These are phyloP conservation scores for Neocrepidodera transversa DNA, from an alignment of 2,888 invertebrate species.

Conservation along the genomic window DNA sequence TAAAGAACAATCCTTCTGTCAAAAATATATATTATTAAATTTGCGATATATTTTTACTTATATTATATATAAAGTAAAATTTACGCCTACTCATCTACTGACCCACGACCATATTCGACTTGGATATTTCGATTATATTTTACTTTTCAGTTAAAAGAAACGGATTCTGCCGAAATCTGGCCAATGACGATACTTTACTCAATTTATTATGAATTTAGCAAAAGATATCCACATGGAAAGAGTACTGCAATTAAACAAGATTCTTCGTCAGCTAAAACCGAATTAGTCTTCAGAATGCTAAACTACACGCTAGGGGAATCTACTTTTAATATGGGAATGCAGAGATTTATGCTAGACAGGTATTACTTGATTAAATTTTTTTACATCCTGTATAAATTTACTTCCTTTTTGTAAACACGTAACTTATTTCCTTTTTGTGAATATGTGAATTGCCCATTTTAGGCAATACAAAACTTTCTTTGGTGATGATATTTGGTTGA, in stretches of 20 bases:
- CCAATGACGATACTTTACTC: conserved; percentile 81
- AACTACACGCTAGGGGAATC: conserved; percentile 81
- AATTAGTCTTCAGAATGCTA: conserved; percentile 87
- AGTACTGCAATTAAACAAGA: conserved; percentile 79
- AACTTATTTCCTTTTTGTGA: no score
- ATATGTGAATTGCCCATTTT: no score
- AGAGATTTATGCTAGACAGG: conserved; percentile 72
- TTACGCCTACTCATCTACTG: no score
- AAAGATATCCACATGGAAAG: conserved; percentile 78
- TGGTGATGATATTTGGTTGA: conserved; percentile 81
- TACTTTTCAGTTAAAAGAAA: conserved; percentile 70
- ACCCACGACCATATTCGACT: no score
- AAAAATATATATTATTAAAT: no score
- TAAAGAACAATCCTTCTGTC: no score
- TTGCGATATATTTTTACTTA: no score
- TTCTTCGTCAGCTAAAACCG: conserved; percentile 77
- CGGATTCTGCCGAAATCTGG: conserved; percentile 80
- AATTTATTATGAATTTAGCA: conserved; percentile 81
- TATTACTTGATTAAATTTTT: conserved; percentile 47
- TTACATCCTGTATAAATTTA: no score
- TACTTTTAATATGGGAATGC: conserved; percentile 77
- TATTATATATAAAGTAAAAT: no score
- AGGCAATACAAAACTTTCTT: conserved; percentile 78
- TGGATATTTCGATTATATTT: no score
- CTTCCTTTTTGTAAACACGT: no score